Conservation (phyloP, 2,888 invertebrate genomes). For the Anthophora plumipes region DNA sequence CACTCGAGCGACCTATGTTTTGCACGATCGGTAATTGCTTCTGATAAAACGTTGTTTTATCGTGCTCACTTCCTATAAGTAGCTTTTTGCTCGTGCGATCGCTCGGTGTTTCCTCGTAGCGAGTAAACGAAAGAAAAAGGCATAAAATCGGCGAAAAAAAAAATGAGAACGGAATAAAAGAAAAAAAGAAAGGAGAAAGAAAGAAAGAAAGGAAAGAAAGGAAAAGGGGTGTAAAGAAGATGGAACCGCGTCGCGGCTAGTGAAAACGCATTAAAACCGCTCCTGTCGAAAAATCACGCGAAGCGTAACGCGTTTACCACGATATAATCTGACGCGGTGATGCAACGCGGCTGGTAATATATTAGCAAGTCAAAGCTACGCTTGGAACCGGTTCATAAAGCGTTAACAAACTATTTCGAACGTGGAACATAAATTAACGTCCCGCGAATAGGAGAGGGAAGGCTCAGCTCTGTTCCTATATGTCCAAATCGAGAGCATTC, state of each 20-base stretch:
- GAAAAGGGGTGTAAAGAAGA: neutral
- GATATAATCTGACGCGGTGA: conserved; percentile 50
- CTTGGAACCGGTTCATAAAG: conserved; percentile 52
- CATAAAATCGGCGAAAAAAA: neutral
- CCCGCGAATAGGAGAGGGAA: too few relatives aligned
- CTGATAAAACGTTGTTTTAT: conserved; percentile 38
- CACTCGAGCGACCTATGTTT: conserved; percentile 21
- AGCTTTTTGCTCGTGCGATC: neutral
- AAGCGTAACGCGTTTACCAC: conserved; percentile 52
- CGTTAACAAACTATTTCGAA: conserved; percentile 57
- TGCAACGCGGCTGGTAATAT: conserved; percentile 43
- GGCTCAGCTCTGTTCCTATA: neutral
- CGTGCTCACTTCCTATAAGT: conserved; percentile 32
- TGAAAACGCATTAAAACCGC: conserved; percentile 31
- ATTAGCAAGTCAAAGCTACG: conserved; percentile 48
- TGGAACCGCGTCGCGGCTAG: neutral
- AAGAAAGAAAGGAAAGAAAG: neutral
- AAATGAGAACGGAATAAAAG: neutral
- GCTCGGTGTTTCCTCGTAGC: conserved; percentile 8
- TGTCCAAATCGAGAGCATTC: neutral
- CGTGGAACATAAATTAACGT: conserved; percentile 40
- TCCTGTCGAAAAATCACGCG: conserved; percentile 44
- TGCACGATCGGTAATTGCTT: conserved; percentile 41
- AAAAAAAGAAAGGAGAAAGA: neutral
- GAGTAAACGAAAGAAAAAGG: neutral